A percentile compares a stretch with the other conserved stretches of the same genome.
These are phyloP conservation scores for Clarias magur DNA, from an alignment of 2,113 vertebrate species.

Conservation along the genomic window DNA sequence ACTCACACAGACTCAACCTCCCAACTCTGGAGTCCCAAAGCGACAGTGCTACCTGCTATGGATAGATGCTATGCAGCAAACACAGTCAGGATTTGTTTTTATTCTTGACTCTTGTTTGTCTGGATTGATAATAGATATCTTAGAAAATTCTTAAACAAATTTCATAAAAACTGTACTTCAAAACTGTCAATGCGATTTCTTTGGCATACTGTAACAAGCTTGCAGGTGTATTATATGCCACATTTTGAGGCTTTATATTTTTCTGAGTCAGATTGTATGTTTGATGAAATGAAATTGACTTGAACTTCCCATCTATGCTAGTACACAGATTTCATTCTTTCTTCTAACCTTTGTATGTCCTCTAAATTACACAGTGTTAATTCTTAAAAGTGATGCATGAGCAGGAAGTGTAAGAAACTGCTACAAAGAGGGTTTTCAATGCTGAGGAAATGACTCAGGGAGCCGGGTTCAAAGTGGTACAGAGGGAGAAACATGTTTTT, in stretches of 20 bases:
- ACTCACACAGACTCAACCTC: no score
- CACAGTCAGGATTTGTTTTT: not conserved
- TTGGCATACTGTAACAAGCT: not conserved
- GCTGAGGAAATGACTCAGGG: not conserved
- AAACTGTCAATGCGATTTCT: not conserved
- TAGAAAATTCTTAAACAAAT: not conserved
- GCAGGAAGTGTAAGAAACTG: constrained; percentile 18
- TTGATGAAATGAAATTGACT: not conserved
- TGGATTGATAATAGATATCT: not conserved
- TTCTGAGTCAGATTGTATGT: not conserved
- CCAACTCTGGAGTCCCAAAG: no score
- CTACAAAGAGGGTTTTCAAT: not conserved
- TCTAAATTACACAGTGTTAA: constrained; percentile 7
- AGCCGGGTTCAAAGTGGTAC: not conserved
- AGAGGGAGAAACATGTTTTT: constrained; percentile 17
- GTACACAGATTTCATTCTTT: not conserved
- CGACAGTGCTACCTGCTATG: not conserved
- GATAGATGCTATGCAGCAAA: not conserved
- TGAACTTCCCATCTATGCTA: not conserved
- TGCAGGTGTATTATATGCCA: not conserved
- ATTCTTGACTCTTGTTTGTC: not conserved
- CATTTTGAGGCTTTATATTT: not conserved
- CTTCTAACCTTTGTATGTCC: not conserved
- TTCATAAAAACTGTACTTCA: not conserved
- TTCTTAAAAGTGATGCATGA: constrained; percentile 40